Base-by-base conservation (phyloP, 2,888 invertebrate genomes). In the Sepioteuthis lessoniana region DNA sequence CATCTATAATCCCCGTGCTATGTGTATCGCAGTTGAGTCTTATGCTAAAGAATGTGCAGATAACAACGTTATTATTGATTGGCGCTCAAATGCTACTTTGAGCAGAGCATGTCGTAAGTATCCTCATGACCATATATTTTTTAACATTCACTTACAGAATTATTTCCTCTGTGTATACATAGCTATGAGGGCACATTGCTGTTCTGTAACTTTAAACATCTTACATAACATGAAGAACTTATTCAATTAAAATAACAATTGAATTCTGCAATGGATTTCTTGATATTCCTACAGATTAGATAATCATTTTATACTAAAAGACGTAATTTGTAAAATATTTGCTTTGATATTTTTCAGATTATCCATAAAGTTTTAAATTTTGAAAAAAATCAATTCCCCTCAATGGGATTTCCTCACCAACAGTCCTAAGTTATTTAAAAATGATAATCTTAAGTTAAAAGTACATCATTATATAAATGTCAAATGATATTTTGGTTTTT, bases 1-100 rank as follows among this genome's bases (percentile, higher is more conserved):
- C 19, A 92, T 92, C 42, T 92, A 47, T 92, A 92, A 92, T 46
- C 92, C 92, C 4, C 31, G 47, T 92, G 92, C 92, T 28, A 92
- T 92, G 92, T 92, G 92, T 31, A 47, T 92, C 19, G 92, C 92
- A n/a, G 13, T 92, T 92, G 46, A 92, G 19, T 31, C 92, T 16
- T 92, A n/a, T 46, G 47, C 47, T 19, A 92, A 92, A 46, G 92
- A 42, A 42, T 92, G 92, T 47, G 47, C 92, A 47, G 92, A 92
- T 42, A 92, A 92, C 35, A 35, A 35, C 46, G 92, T 47, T 13
- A 16, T 92, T 31, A 46, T 92, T n/a, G 47, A 92, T 47, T 92
- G 92, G 92, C 92, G 92, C 28, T 31, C 42, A 31, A 92, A 92
- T 28, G 7, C 92, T n/a, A 92, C 92, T 28, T 92, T 92, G 47